A percentile compares a stretch with the other conserved stretches of the same genome.
Evolutionary conservation across 2,888 invertebrate species (phyloP).

Genomic region (Thyatira batis): DNA sequence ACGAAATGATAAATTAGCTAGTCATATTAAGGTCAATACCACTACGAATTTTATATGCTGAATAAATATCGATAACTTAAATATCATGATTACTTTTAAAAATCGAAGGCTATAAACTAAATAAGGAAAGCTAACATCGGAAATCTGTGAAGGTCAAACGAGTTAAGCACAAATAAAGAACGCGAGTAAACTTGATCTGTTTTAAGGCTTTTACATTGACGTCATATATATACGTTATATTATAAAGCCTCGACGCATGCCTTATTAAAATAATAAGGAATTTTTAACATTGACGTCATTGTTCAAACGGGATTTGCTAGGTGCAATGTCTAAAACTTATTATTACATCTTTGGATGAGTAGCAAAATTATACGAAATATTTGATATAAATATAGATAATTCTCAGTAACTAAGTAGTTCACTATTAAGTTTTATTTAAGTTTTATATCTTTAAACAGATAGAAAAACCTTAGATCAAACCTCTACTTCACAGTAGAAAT

Average conservation of each 20-base stretch:
- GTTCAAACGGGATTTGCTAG: too few relatives aligned
- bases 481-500: too few relatives aligned
- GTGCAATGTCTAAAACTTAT: too few relatives aligned
- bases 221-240: conserved; percentile 10
- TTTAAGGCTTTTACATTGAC: conserved; percentile 13
- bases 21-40: not conserved
- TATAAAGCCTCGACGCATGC: not conserved
- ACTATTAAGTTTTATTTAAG: too few relatives aligned
- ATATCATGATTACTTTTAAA: conserved; percentile 3
- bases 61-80: not conserved
- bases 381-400: too few relatives aligned
- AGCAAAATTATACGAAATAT: too few relatives aligned
- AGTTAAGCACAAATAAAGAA: conserved; percentile 28
- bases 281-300: too few relatives aligned
- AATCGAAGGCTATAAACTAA: conserved; percentile 38
- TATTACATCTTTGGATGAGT: too few relatives aligned
- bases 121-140: conserved; percentile 47
- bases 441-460: too few relatives aligned
- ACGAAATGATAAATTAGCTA: not conserved
- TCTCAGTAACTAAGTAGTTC: too few relatives aligned
- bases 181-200: conserved; percentile 21
- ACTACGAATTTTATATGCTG: not conserved
- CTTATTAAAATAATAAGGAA: not conserved
- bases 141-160: conserved; percentile 44
- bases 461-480: too few relatives aligned